Evolutionary conservation across 2,888 invertebrate species (phyloP), one percentile per base, ranked within the genome.

Genomic region (Eretmocerus hayati): DNA sequence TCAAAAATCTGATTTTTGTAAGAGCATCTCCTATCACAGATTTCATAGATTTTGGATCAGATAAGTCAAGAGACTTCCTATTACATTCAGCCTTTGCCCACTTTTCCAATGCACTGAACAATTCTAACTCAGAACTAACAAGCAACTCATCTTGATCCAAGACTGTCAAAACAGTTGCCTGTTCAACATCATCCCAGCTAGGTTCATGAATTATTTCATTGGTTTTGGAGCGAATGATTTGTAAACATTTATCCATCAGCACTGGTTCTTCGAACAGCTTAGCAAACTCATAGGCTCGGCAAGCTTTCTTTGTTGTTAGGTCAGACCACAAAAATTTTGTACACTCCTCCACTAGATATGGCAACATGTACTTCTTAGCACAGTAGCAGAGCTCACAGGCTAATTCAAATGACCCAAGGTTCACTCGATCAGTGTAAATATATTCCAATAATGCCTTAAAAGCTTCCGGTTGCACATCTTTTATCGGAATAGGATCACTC

Each of bases 311-410:
- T 0, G 88, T 84, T 50, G 83, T 81, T 31, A 87, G 69, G 66
- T 87, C 85, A 1, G 85, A 83, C 88, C 89, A 90, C n/a, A 90
- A 73, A 62, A 83, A 90, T 54, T 83, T 80, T 0, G 88, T 90
- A 64, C 90, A 90, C 59, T 87, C 84, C 56, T 88, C 84, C 0
- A 90, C 87, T 8, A 90, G 75, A 67, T 85, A 83, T 0, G 90
- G 90, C 46, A 90, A 68, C 85, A 90, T 87, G 61, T 90, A 90
- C 63, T 90, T 90, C 63, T 90, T 90, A 9, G 89, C 90, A 46
- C 86, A 88, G 67, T 90, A 90, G 64, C 90, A 90, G 30, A 90
- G 68, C 61, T 90, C 90, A 66, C 89, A 90, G 0, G 89, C 90
- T 63, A 89, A 84, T 61, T 90, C 90, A 66, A 90, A 89, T 0